A percentile compares a stretch with the other conserved stretches of the same genome.
Evolutionary conservation across 2,888 invertebrate species (phyloP).

Genomic region (Coelopa pilipes): DNA sequence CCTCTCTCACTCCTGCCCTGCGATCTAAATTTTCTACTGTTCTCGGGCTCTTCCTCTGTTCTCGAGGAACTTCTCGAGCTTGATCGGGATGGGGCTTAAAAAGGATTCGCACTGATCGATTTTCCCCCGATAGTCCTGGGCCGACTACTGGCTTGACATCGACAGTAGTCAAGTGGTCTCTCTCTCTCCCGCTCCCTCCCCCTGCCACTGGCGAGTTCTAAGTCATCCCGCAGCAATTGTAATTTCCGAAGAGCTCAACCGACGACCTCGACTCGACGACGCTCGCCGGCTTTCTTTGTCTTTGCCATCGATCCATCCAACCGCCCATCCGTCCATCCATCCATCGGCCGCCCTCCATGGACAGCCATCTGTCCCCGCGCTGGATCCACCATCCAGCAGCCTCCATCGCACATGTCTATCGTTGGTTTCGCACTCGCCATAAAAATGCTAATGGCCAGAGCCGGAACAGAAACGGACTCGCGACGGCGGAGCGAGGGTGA

Average conservation of each 20-base stretch:
- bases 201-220: background rate
- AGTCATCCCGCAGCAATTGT: slow-evolving; percentile 41
- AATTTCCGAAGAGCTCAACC: slow-evolving; percentile 62
- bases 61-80: too few relatives aligned
- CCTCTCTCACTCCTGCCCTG: too few relatives aligned
- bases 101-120: too few relatives aligned
- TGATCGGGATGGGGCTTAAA: too few relatives aligned
- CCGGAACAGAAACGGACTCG: background rate
- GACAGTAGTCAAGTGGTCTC: too few relatives aligned
- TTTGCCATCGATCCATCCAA: background rate
- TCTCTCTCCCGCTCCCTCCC: background rate
- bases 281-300: slow-evolving; percentile 7
- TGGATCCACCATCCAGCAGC: slow-evolving; percentile 23
- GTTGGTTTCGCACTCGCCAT: slow-evolving; percentile 30
- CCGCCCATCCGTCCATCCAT: background rate
- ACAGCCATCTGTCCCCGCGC: background rate
- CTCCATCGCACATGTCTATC: slow-evolving; percentile 22
- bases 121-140: too few relatives aligned
- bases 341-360: background rate
- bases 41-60: too few relatives aligned
- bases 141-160: too few relatives aligned
- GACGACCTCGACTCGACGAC: slow-evolving; percentile 47
- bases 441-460: slow-evolving; percentile 33
- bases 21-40: too few relatives aligned
- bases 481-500: background rate